Evolutionary conservation across 2,888 invertebrate species (phyloP).

Genomic region (Amblyjoppa proteus): DNA sequence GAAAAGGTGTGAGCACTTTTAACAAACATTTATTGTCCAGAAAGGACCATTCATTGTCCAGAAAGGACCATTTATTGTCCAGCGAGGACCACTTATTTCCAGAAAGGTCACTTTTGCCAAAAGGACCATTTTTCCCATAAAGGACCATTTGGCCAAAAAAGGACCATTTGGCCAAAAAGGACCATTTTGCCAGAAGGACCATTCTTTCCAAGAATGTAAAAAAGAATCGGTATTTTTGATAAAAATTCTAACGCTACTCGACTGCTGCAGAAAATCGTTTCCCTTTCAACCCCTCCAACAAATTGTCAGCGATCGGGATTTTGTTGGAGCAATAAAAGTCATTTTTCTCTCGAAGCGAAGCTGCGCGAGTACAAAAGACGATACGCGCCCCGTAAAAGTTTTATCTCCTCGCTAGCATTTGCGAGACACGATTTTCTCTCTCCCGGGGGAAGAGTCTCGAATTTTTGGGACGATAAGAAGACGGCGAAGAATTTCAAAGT

Average conservation of each 20-base stretch:
- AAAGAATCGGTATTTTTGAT: too few relatives aligned
- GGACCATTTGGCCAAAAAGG: too few relatives aligned
- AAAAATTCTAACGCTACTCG: too few relatives aligned
- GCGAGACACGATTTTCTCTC: not conserved
- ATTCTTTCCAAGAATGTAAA: too few relatives aligned
- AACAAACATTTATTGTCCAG: not conserved
- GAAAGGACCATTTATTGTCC: too few relatives aligned
- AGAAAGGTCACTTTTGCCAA: too few relatives aligned
- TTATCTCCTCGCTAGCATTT: not conserved
- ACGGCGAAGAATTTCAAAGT: not conserved
- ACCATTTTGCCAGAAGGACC: too few relatives aligned
- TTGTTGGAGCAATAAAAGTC: not conserved
- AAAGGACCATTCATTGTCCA: not conserved
- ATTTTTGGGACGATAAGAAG: not conserved
- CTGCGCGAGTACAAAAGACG: not conserved
- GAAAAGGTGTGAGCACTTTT: not conserved
- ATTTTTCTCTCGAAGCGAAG: not conserved
- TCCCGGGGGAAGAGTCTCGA: not conserved
- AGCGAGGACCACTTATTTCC: too few relatives aligned
- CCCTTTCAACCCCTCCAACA: too few relatives aligned
- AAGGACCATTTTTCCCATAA: too few relatives aligned
- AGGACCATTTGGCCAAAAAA: too few relatives aligned
- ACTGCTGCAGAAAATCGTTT: too few relatives aligned
- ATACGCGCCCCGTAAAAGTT: not conserved
- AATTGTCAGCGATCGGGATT: not conserved